These are phyloP conservation scores for Lepidochrysops patricia DNA, from an alignment of 2,888 invertebrate genomes.

Conservation along the genomic window DNA sequence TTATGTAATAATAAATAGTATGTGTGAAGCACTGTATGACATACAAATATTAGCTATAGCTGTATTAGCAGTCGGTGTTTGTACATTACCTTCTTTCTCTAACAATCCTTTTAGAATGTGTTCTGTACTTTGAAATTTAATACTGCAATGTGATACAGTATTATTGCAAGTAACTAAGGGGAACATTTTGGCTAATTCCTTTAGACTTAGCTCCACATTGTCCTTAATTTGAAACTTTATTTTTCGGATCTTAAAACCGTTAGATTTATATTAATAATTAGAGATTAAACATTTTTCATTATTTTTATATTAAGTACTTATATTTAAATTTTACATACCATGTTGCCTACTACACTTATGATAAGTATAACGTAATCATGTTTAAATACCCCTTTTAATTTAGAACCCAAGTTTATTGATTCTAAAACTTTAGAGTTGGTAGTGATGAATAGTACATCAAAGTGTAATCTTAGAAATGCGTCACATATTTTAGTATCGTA, in stretches of 20 bases:
- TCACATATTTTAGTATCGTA: slow-evolving; percentile 31
- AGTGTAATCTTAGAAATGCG: slow-evolving; percentile 35
- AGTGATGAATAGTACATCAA: slow-evolving; percentile 48
- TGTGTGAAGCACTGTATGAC: too few relatives aligned
- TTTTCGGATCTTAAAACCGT: slow-evolving; percentile 54
- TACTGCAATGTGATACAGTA: slow-evolving; percentile 20
- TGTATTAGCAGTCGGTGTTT: too few relatives aligned
- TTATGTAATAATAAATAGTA: too few relatives aligned
- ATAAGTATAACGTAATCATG: slow-evolving; percentile 49
- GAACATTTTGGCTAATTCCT: slow-evolving; percentile 39
- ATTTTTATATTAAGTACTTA: too few relatives aligned
- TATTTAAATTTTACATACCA: slow-evolving; percentile 38
- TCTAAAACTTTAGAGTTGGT: slow-evolving; percentile 44
- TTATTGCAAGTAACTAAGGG: slow-evolving; percentile 38
- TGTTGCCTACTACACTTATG: slow-evolving; percentile 29
- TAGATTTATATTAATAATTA: slow-evolving; percentile 25
- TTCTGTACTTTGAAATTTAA: slow-evolving; percentile 39
- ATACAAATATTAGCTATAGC: too few relatives aligned
- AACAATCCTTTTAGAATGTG: slow-evolving; percentile 42
- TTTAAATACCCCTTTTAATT: slow-evolving; percentile 55
- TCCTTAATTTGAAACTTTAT: slow-evolving; percentile 50
- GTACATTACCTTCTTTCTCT: slow-evolving; percentile 39
- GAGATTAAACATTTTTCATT: too few relatives aligned
- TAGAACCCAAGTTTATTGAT: slow-evolving; percentile 42
- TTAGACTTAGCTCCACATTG: slow-evolving; percentile 32